Evolutionary conservation across 2,888 invertebrate genomes (phyloP).

Genomic region (Entomobrya proxima): DNA sequence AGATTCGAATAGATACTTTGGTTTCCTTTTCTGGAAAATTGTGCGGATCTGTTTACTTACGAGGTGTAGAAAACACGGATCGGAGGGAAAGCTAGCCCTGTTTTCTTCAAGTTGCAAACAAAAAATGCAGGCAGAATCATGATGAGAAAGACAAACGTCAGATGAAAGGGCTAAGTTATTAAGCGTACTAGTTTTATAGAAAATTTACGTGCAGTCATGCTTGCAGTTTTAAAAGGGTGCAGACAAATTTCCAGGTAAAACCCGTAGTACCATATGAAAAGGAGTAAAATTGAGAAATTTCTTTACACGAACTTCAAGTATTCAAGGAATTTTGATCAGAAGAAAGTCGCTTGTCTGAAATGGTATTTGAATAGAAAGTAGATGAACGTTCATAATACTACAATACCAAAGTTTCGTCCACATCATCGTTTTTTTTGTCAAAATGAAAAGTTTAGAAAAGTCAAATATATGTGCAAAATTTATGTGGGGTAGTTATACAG

Average conservation of each 20-base stretch:
- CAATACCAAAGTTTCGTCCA: no score
- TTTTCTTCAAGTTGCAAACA: neutral
- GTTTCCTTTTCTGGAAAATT: neutral
- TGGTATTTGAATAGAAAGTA: no score
- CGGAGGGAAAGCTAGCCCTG: neutral
- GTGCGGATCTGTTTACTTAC: neutral
- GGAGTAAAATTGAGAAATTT: no score
- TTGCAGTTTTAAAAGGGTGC: neutral
- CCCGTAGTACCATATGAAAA: no score
- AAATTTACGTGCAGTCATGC: neutral
- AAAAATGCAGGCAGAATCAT: neutral
- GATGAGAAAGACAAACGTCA: neutral
- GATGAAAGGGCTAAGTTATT: neutral
- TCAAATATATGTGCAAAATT: no score
- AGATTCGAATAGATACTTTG: neutral
- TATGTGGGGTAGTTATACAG: no score
- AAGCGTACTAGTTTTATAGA: neutral
- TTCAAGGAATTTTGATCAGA: no score
- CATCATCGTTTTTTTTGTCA: no score
- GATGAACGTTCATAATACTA: no score
- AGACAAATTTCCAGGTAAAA: neutral
- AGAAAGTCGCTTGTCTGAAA: no score
- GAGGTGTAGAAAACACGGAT: neutral
- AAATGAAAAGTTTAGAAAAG: no score
- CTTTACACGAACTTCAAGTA: no score